Evolutionary conservation across 2,888 invertebrate genomes (phyloP).

Genomic region (Silvanus unidentatus): DNA sequence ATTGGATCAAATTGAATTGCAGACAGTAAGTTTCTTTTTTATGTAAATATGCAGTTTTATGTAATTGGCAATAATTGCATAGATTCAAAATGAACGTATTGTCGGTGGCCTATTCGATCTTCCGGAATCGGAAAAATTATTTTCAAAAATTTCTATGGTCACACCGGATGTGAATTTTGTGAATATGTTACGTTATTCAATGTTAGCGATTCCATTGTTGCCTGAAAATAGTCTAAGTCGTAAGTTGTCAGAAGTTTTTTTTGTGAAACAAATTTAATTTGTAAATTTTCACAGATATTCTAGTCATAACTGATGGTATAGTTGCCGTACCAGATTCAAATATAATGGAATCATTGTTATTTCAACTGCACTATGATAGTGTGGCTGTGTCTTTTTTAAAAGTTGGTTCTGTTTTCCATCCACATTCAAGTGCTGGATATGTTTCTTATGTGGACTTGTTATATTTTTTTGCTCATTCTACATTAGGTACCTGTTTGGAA

Average conservation of each 20-base stretch:
- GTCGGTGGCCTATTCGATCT: constrained; percentile 51
- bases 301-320: constrained; percentile 70
- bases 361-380: constrained; percentile 66
- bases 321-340: constrained; percentile 65
- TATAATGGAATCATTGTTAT: constrained; percentile 64
- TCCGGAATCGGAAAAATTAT: constrained; percentile 43
- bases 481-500: constrained; percentile 64
- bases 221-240: constrained; percentile 71
- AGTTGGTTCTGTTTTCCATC: constrained; percentile 61
- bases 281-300: constrained; percentile 55
- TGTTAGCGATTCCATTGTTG: constrained; percentile 65
- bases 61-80: constrained; percentile 22
- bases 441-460: constrained; percentile 69
- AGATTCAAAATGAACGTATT: constrained; percentile 51
- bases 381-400: constrained; percentile 72
- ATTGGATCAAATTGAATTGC: constrained; percentile 51
- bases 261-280: neutral
- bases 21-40: constrained; percentile 34
- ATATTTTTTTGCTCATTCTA: constrained; percentile 68
- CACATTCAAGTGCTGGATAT: constrained; percentile 61
- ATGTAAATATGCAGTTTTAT: constrained; percentile 8
- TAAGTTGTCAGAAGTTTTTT: constrained; percentile 40
- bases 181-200: constrained; percentile 70
- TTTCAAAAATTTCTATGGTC: constrained; percentile 52
- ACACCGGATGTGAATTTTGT: constrained; percentile 67